Evolutionary conservation across 2,888 invertebrate genomes (phyloP).

Genomic region (Arctia plantaginis): DNA sequence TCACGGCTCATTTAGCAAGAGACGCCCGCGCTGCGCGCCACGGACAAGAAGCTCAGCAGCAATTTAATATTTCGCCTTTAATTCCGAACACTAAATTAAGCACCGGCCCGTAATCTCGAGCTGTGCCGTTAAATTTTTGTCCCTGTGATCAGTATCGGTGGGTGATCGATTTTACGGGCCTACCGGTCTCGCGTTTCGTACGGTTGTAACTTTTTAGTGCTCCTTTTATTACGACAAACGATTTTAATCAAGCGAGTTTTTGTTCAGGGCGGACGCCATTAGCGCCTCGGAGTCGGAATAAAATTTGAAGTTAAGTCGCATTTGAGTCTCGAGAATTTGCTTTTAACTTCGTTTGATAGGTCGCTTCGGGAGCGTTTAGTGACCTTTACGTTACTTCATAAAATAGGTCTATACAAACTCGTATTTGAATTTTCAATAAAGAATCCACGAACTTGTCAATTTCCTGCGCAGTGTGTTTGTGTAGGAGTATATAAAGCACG

Average conservation of each 20-base stretch:
- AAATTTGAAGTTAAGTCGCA: conserved; percentile 80
- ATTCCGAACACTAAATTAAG: conserved; percentile 74
- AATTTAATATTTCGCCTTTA: conserved; percentile 75
- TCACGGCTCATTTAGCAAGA: conserved; percentile 76
- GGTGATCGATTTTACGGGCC: conserved; percentile 84
- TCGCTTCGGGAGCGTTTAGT: conserved; percentile 59
- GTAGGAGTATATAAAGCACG: conserved; percentile 22
- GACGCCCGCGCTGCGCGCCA: conserved; percentile 56
- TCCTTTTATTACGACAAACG: conserved; percentile 86
- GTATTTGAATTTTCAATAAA: conserved; percentile 58
- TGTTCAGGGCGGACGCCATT: conserved; percentile 80
- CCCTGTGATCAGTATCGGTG: conserved; percentile 78
- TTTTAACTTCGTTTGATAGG: conserved; percentile 80
- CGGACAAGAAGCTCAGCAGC: conserved; percentile 60
- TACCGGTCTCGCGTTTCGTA: conserved; percentile 78
- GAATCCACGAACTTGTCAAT: conserved; percentile 29
- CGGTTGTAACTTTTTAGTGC: conserved; percentile 85
- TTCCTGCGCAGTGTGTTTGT: conserved; percentile 22
- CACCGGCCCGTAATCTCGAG: conserved; percentile 69
- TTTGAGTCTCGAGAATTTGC: conserved; percentile 78
- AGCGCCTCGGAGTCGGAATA: conserved; percentile 78
- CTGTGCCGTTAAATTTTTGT: conserved; percentile 79
- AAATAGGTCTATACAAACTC: conserved; percentile 61
- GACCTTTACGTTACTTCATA: conserved; percentile 59
- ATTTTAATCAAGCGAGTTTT: conserved; percentile 86